A percentile compares a stretch with the other conserved stretches of the same genome.
Conservation (phyloP, 2,113 vertebrate species). For the Laterallus jamaicensis region DNA sequence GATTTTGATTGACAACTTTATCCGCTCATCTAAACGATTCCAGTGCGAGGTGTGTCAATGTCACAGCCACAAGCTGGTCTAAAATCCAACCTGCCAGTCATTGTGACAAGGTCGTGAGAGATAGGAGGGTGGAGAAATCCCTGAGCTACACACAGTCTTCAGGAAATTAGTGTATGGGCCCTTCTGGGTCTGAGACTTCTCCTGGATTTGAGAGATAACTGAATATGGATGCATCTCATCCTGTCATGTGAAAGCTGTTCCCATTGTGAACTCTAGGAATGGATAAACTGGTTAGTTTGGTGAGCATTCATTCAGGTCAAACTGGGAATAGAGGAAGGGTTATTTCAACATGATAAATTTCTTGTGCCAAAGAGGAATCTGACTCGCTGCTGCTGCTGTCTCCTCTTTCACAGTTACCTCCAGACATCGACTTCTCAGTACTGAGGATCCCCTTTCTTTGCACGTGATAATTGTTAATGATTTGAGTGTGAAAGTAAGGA, state of each 20-base stretch:
- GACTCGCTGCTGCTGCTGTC: background rate
- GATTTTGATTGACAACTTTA: conserved; percentile 41
- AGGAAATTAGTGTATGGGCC: background rate
- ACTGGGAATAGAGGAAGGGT: background rate
- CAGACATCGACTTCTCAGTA: background rate
- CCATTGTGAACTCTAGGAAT: background rate
- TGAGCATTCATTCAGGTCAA: background rate
- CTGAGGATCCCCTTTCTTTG: conserved; percentile 32
- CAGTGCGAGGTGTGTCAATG: background rate
- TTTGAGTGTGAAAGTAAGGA: background rate
- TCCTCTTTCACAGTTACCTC: background rate
- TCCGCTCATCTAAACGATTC: background rate
- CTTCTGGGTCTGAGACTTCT: background rate
- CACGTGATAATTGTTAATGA: background rate
- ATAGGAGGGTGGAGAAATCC: background rate
- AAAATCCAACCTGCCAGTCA: conserved; percentile 41
- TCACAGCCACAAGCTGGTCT: conserved; percentile 16
- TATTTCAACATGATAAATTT: conserved; percentile 5
- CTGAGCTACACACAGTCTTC: background rate
- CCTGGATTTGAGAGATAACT: background rate
- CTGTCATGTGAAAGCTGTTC: background rate
- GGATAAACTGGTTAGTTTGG: background rate
- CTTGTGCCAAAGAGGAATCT: background rate
- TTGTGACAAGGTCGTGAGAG: background rate
- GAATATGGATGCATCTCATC: background rate